These are phyloP conservation scores for Stigmatopora nigra DNA, from an alignment of 2,113 vertebrate genomes.

Conservation along the genomic window DNA sequence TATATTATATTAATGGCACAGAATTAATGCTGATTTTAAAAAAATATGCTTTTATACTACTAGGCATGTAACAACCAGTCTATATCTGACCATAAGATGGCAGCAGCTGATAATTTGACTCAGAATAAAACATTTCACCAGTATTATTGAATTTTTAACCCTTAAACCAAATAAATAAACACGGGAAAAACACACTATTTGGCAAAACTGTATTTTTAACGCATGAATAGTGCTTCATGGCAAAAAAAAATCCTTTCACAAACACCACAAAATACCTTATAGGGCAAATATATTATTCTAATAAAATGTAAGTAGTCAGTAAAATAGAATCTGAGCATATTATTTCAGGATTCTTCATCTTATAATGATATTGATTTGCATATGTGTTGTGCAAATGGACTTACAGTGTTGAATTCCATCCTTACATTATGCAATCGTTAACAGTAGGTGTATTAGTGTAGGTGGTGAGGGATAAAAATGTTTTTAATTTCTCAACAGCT, in stretches of 20 bases:
- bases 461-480: constrained; percentile 38
- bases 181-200: background rate
- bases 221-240: background rate
- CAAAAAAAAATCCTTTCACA: background rate
- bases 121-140: background rate
- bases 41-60: no score
- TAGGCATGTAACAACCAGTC: no score
- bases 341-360: background rate
- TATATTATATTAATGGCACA: no score
- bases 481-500: constrained; percentile 14
- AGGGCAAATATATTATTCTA: background rate
- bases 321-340: background rate
- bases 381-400: constrained; percentile 2
- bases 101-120: constrained; percentile 19
- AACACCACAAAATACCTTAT: background rate
- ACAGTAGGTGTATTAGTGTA: constrained; percentile 34
- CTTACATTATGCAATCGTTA: constrained; percentile 39
- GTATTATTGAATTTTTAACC: background rate
- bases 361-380: background rate
- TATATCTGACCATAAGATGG: constrained; percentile 41
- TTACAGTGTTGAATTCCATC: constrained; percentile 15
- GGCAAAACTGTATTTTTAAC: background rate
- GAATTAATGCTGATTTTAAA: no score
- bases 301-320: background rate
- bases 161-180: background rate